phyloP scores from a whole-genome alignment of 2,888 invertebrate species.

The Acheta domesticus region DNA sequence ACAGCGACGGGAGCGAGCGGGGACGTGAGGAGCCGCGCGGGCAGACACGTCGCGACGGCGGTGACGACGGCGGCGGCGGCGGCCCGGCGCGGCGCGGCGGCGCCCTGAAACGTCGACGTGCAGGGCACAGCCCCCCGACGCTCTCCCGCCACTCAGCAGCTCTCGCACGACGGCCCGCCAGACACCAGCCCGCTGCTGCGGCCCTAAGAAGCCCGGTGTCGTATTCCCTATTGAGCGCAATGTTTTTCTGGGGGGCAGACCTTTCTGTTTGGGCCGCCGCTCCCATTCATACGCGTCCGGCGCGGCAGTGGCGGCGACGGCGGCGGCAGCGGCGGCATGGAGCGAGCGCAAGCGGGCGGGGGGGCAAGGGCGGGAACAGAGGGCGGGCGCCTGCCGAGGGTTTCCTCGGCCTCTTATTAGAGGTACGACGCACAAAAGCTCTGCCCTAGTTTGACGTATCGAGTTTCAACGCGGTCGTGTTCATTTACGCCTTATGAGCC shows the following conservation, averaged over 20 bases:
- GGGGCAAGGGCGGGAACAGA: not conserved
- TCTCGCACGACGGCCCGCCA: not conserved
- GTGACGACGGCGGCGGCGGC: no score
- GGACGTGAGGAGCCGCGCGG: no score
- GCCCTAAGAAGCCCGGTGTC: slow-evolving; percentile 10
- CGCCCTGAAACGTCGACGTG: no score
- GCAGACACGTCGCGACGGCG: no score
- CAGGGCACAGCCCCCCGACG: no score
- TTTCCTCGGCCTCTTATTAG: not conserved
- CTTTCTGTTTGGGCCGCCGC: not conserved
- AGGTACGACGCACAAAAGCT: not conserved
- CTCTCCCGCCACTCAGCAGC: no score
- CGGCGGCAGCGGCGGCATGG: no score
- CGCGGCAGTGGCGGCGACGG: no score
- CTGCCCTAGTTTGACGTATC: slow-evolving; percentile 18
- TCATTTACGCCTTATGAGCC: slow-evolving; percentile 18
- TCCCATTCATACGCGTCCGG: not conserved
- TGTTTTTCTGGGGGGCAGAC: not conserved
- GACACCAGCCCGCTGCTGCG: not conserved
- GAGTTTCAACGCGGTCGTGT: not conserved
- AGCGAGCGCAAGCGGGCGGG: no score
- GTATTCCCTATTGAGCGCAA: slow-evolving; percentile 9
- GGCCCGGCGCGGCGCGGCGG: no score
- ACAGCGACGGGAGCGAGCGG: not conserved
- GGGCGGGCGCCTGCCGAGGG: not conserved